Evolutionary conservation across 1,140 invertebrate genomes (phyloP), one percentile per base, ranked within the genome.

Genomic region (Akabosia matsudoensis): DNA sequence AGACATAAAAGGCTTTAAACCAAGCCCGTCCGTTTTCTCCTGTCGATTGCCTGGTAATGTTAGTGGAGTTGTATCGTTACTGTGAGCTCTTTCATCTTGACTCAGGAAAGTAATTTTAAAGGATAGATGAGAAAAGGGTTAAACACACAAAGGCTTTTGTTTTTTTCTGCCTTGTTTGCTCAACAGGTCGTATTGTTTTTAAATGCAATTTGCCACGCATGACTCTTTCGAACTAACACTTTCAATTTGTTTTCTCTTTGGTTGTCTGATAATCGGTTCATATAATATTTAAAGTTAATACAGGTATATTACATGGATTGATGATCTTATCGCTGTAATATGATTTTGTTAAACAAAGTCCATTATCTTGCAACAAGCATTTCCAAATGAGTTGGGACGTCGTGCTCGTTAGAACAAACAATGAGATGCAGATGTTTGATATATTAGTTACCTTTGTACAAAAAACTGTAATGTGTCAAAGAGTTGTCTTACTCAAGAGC

Each of bases 381-480:
- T 10, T 45, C 18, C 37, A 45, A 45, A 45, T 18, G 37, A 10
- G 37, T 45, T 45, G 18, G 7, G 37, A n/a, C n/a, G n/a, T n/a
- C 37, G 37, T 22, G 10, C 24, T 56, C 54, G 54, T n/a, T 22
- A 56, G 54, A 56, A 56, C 54, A 56, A 56, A 56, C 54, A 56
- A 56, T 56, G 54, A 45, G 37, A 7, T 45, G 37, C 37, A 10
- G 37, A 45, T 45, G 54, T 24, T 56, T 56, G 54, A 56, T 56
- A 56, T 56, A 56, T 56, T 56, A 56, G 54, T 56, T 56, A 16
- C 3, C 10, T 56, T 13, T 56, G 54, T 56, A 16, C 54, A 56
- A 7, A 56, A 56, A 13, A 56, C 14, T 56, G 54, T 56, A 56
- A 56, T 56, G 54, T 56, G 54, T 56, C 54, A 56, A 56, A 56